Base-by-base conservation (phyloP, 2,888 invertebrate genomes). In the Galeruca laticollis region DNA sequence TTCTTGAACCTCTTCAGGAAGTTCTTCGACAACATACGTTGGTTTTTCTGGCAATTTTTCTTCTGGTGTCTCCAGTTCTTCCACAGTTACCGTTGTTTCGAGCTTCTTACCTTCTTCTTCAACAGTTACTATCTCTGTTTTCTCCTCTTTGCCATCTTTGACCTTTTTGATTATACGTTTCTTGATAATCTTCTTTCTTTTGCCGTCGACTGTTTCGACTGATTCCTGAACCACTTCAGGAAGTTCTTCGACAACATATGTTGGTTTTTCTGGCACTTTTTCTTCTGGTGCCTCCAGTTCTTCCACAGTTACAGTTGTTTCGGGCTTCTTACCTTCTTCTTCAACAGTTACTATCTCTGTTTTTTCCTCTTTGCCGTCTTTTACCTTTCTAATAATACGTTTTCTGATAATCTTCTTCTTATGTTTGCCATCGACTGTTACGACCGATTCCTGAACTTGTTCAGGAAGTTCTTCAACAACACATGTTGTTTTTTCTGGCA, bases 351-450 rank as follows among this genome's bases (percentile, higher is more conserved):
- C 71, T 37, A 75, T 70, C 60, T 76, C 69, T 59, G 79, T 71
- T 43, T 66, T 31, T 76, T 87, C 86, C 51, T 85, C 82, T 74
- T 81, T 83, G 54, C 80, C 76, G 68, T 82, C 86, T 73, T 75
- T 84, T 5, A 82, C 83, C 73, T 85, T 86, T 62, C 82, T 86
- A 54, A 85, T 84, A 0, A 82, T 73, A 51, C 85, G 81, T 51
- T 83, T 86, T 72, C 86, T 87, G 11, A 88, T 87, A 1, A 86
- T 80, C 68, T 86, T 85, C 8, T 75, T 81, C 80, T 75, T 78
- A 15, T 57, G 37, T 33, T 68, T 65, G 13, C 71, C 77, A 56
- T 72, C 72, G 54, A 81, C 77, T 37, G 78, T 71, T 51, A 78
- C 75, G 15, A 78, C 72, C n/a, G 73, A 71, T 71, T 71, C 72